A percentile compares a stretch with the other conserved stretches of the same genome.
These are phyloP conservation scores for Siderastrea siderea DNA, from an alignment of 92 coral and sea anemone genomes.

Conservation along the genomic window DNA sequence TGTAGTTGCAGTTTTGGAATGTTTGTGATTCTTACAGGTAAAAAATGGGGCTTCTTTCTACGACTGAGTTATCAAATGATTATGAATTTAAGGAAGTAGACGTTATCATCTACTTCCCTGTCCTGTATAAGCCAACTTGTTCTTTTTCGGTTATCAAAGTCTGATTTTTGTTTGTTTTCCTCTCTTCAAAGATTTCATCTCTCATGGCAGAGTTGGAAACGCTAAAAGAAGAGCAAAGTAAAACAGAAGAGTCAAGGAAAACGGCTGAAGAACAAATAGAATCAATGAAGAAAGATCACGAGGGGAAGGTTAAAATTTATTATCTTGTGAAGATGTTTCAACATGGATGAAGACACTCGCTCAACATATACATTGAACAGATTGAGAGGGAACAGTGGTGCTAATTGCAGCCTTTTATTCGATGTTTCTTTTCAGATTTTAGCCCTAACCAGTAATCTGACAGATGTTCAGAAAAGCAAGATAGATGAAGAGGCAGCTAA, in stretches of 20 bases:
- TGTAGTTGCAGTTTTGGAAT: neutral
- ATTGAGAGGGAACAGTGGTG: neutral
- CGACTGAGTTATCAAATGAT: too few species aligned
- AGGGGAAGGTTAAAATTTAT: slow-evolving; percentile 47
- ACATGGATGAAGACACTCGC: neutral
- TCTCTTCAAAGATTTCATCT: slow-evolving; percentile 39
- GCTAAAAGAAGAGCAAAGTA: slow-evolving; percentile 27
- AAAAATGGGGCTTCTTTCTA: too few species aligned
- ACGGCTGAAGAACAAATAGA: slow-evolving; percentile 65
- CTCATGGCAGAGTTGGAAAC: slow-evolving; percentile 50
- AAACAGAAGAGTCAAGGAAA: slow-evolving; percentile 60
- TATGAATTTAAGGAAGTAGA: too few species aligned
- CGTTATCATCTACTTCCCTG: too few species aligned
- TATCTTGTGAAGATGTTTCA: neutral
- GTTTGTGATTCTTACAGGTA: neutral
- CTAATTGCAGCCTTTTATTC: neutral
- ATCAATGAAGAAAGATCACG: slow-evolving; percentile 52
- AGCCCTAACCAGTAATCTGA: slow-evolving; percentile 62
- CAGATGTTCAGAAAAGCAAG: slow-evolving; percentile 46
- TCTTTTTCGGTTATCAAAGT: neutral
- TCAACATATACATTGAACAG: neutral
- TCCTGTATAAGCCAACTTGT: neutral
- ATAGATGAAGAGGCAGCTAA: slow-evolving; percentile 73
- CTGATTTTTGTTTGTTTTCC: neutral
- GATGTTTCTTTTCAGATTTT: slow-evolving; percentile 47